These are phyloP conservation scores for Cotesia vestalis DNA, from an alignment of 1,140 invertebrate species.

Conservation along the genomic window DNA sequence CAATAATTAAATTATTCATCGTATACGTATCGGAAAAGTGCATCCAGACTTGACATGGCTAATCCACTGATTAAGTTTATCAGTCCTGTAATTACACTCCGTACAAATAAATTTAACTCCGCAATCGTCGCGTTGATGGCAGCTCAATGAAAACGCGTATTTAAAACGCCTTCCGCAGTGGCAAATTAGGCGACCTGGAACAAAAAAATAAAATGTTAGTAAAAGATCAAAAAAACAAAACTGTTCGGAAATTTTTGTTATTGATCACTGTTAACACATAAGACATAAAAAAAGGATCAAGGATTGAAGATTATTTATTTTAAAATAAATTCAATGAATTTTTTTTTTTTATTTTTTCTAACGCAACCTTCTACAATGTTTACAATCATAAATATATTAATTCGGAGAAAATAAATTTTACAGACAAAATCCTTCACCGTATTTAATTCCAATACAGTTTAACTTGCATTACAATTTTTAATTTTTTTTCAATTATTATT, in stretches of 20 bases:
- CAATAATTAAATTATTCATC: too few species aligned
- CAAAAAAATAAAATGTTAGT: constrained; percentile 41
- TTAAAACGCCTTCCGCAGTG: constrained; percentile 48
- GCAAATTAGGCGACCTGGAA: constrained; percentile 53
- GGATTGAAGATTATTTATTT: too few species aligned
- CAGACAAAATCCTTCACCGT: too few species aligned
- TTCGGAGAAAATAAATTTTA: too few species aligned
- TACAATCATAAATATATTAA: too few species aligned
- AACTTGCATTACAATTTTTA: too few species aligned
- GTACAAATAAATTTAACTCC: constrained; percentile 41
- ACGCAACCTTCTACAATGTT: too few species aligned
- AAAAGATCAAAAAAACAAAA: constrained; percentile 23
- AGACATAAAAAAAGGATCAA: too few species aligned
- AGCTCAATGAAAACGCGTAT: constrained; percentile 44
- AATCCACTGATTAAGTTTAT: constrained; percentile 41
- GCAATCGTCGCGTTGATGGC: constrained; percentile 47
- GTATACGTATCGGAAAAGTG: constrained; percentile 15
- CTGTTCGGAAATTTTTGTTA: background rate
- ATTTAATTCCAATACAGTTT: too few species aligned
- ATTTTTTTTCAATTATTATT: too few species aligned
- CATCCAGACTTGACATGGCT: constrained; percentile 39
- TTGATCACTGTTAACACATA: background rate
- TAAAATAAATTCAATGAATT: too few species aligned
- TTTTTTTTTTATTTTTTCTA: too few species aligned
- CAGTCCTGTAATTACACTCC: constrained; percentile 42